Conservation (phyloP, 2,797 vertebrate species). For the Pseudomugil tenellus region DNA sequence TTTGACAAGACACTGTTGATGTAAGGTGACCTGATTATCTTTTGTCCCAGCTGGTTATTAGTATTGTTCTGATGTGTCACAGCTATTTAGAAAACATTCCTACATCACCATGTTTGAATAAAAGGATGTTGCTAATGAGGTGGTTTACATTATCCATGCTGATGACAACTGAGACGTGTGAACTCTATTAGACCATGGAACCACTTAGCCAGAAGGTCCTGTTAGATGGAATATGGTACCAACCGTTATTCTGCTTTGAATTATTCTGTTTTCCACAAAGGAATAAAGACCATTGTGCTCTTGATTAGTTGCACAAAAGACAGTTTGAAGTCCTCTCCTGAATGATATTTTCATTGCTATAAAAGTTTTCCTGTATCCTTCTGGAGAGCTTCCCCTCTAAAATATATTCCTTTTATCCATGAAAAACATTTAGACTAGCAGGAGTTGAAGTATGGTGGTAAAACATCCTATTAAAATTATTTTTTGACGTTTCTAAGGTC, state of each 20-base stretch:
- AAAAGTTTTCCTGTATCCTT: background rate
- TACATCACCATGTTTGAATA: background rate
- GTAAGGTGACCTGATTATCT: background rate
- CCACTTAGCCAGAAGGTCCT: background rate
- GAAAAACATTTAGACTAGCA: background rate
- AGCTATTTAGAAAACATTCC: background rate
- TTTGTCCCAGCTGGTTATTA: background rate
- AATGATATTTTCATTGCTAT: background rate
- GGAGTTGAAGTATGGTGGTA: background rate
- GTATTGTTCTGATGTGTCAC: background rate
- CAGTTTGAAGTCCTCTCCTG: background rate
- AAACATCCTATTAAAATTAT: no score
- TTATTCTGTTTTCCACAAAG: background rate
- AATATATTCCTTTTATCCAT: background rate
- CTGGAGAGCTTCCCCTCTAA: background rate
- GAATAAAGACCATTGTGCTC: background rate
- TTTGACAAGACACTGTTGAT: no score
- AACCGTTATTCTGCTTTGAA: background rate
- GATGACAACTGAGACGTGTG: background rate
- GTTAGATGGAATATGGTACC: background rate
- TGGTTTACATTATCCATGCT: conserved; percentile 5
- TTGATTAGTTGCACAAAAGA: background rate
- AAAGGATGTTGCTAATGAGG: background rate
- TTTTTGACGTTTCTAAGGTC: background rate
- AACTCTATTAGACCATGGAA: background rate